Evolutionary conservation across 1,140 invertebrate species (phyloP).

Genomic region (Phymastichus coffea): DNA sequence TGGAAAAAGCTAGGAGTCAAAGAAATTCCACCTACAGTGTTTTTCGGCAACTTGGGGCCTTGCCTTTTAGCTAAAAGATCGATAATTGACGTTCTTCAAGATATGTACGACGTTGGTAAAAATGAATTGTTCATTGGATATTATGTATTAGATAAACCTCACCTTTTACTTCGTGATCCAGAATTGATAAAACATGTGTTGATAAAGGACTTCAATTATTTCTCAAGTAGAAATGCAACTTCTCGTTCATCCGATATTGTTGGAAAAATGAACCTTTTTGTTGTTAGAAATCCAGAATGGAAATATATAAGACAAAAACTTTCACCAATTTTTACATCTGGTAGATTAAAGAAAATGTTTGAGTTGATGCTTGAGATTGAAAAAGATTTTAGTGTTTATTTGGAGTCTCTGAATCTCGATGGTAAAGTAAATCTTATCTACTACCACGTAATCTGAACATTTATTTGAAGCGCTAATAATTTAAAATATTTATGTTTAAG

Average conservation of each 20-base stretch:
- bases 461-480: neutral
- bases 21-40: conserved; percentile 28
- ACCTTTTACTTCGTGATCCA: conserved; percentile 34
- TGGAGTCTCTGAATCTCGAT: conserved; percentile 30
- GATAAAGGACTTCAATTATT: conserved; percentile 57
- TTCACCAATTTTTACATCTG: conserved; percentile 49
- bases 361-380: conserved; percentile 49
- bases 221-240: conserved; percentile 40
- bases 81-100: conserved; percentile 29
- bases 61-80: conserved; percentile 29
- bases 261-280: conserved; percentile 41
- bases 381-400: conserved; percentile 40
- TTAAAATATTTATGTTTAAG: too few relatives aligned
- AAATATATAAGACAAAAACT: conserved; percentile 48
- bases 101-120: conserved; percentile 34
- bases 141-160: conserved; percentile 42
- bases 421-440: too few relatives aligned
- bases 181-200: conserved; percentile 44
- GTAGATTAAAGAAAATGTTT: conserved; percentile 51
- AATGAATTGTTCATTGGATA: conserved; percentile 32
- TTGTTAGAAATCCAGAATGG: conserved; percentile 47
- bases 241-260: conserved; percentile 36
- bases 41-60: conserved; percentile 35
- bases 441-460: too few relatives aligned
- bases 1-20: conserved; percentile 34